A percentile compares a stretch with the other conserved stretches of the same genome.
These are phyloP conservation scores for Orchesella cincta DNA, from an alignment of 1,140 invertebrate genomes.

Conservation along the genomic window DNA sequence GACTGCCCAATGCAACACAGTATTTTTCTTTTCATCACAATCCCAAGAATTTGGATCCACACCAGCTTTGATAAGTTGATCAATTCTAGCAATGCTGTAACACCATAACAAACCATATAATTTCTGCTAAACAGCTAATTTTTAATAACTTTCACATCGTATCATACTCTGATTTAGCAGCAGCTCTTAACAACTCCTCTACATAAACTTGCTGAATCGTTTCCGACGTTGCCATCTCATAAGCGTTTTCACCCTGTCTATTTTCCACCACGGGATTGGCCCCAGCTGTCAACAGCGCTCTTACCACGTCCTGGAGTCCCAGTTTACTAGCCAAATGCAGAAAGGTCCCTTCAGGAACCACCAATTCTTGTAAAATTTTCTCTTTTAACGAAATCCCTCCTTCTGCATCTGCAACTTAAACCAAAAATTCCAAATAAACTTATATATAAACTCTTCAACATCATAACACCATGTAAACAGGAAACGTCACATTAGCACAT, in stretches of 20 bases:
- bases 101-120: conserved; percentile 45
- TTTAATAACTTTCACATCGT: background rate
- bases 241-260: conserved; percentile 61
- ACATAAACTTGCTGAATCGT: conserved; percentile 64
- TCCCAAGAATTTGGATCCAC: conserved; percentile 49
- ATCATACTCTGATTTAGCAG: conserved; percentile 65
- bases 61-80: conserved; percentile 45
- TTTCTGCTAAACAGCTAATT: background rate
- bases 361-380: conserved; percentile 60
- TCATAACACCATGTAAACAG: no score
- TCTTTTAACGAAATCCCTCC: conserved; percentile 54
- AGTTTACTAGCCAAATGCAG: conserved; percentile 66
- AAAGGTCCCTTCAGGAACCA: conserved; percentile 64
- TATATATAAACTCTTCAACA: background rate
- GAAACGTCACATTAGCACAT: conserved; percentile 45
- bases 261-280: conserved; percentile 65
- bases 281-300: conserved; percentile 64
- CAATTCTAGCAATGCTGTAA: conserved; percentile 58
- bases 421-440: no score
- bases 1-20: conserved; percentile 49
- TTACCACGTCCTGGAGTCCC: conserved; percentile 61
- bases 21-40: conserved; percentile 47
- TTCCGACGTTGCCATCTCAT: conserved; percentile 61
- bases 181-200: conserved; percentile 66
- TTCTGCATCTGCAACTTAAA: conserved; percentile 42